Percentiles rank a stretch among this genome's conserved stretches.
These are phyloP conservation scores for Drosophila kanekoi DNA, from an alignment of 2,888 invertebrate genomes.

Conservation along the genomic window DNA sequence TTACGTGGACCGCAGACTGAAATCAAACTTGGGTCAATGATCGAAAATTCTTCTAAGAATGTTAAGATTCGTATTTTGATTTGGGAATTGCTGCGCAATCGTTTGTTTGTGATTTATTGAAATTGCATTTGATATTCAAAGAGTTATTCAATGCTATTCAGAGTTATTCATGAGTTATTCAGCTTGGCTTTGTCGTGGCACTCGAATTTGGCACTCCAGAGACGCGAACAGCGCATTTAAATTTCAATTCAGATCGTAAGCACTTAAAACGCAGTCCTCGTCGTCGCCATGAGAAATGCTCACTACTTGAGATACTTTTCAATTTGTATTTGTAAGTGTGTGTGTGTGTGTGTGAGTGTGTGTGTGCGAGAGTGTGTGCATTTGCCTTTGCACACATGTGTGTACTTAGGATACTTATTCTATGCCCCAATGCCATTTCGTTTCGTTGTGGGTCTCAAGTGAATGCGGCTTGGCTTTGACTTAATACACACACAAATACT, in stretches of 20 bases:
- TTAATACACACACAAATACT: conserved; percentile 25
- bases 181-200: conserved; percentile 47
- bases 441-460: conserved; percentile 50
- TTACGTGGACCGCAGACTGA: conserved; percentile 4
- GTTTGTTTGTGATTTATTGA: conserved; percentile 72
- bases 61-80: too few relatives aligned
- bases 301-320: conserved; percentile 72
- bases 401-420: conserved; percentile 49
- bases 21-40: conserved; percentile 34
- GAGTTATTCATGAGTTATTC: not conserved
- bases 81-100: conserved; percentile 3
- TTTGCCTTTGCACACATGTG: conserved; percentile 1
- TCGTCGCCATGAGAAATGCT: conserved; percentile 66
- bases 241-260: conserved; percentile 61
- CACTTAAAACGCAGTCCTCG: conserved; percentile 66
- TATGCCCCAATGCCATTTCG: conserved; percentile 33
- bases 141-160: conserved; percentile 29
- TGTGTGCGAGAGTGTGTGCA: conserved; percentile 22
- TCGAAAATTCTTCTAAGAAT: conserved; percentile 2
- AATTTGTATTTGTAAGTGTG: conserved; percentile 54
- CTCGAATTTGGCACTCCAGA: conserved; percentile 70
- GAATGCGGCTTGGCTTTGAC: conserved; percentile 56
- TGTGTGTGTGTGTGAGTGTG: conserved; percentile 30
- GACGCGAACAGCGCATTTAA: conserved; percentile 71
- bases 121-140: conserved; percentile 59